phyloP scores from a whole-genome alignment of 2,888 invertebrate genomes.

The Dendrolimus houi region DNA sequence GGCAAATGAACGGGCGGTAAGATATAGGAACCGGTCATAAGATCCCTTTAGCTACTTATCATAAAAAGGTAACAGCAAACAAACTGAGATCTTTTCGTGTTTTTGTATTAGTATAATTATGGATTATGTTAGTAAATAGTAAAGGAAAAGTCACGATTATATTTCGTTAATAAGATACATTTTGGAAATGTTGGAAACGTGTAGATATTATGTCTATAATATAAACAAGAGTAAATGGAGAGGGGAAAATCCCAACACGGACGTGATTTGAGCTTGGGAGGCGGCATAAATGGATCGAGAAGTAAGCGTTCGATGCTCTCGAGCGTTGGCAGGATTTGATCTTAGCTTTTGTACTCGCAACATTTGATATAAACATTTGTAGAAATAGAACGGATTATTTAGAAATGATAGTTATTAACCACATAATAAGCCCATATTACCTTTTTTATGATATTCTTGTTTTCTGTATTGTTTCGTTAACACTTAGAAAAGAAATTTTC shows the following conservation, averaged over 20 bases:
- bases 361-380: slow-evolving; percentile 22
- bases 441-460: no score
- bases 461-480: no score
- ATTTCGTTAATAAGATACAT: not conserved
- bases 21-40: no score
- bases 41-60: no score
- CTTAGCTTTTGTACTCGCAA: slow-evolving; percentile 11
- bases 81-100: no score
- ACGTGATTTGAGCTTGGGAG: slow-evolving; percentile 41
- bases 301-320: slow-evolving; percentile 18
- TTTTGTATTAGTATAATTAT: no score
- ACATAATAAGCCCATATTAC: no score
- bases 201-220: not conserved
- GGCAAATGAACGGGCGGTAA: no score
- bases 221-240: slow-evolving; percentile 27
- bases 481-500: no score
- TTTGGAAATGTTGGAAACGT: not conserved
- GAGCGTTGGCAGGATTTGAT: slow-evolving; percentile 26
- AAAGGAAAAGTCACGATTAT: not conserved
- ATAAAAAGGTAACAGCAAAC: no score
- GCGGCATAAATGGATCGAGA: slow-evolving; percentile 37
- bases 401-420: not conserved
- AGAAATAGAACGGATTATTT: not conserved
- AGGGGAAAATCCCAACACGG: slow-evolving; percentile 27
- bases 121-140: no score